A percentile compares a stretch with the other conserved stretches of the same genome.
These are phyloP conservation scores for Varanus komodoensis DNA, from an alignment of 2,113 vertebrate species.

Conservation along the genomic window DNA sequence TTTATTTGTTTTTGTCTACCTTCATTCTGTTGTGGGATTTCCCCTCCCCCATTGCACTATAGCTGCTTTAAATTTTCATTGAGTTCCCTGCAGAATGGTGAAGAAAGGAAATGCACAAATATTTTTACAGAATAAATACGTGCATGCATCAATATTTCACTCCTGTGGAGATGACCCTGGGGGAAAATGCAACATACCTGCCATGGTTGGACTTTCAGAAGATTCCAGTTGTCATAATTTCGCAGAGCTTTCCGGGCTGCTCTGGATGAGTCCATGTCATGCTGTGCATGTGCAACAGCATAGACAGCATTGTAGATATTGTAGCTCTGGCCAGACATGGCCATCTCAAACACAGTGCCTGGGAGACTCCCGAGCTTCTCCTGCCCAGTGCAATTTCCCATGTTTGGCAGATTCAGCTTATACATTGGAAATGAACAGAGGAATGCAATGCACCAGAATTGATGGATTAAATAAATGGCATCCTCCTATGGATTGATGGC, in stretches of 20 bases:
- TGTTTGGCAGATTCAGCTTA: not conserved
- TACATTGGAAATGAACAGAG: not conserved
- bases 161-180: too few species aligned
- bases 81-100: too few species aligned
- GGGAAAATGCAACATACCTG: not conserved
- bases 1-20: too few species aligned
- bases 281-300: not conserved
- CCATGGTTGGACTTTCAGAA: not conserved
- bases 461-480: not conserved
- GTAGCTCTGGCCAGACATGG: not conserved
- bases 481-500: too few species aligned
- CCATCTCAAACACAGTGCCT: not conserved
- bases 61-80: too few species aligned
- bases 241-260: rapidly evolving
- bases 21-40: too few species aligned
- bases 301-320: not conserved
- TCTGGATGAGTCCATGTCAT: not conserved
- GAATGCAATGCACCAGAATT: not conserved
- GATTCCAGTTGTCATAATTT: rapidly evolving
- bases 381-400: not conserved
- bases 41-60: too few species aligned
- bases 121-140: too few species aligned
- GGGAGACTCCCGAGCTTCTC: not conserved
- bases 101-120: too few species aligned
- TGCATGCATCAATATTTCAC: too few species aligned